Evolutionary conservation across 1,140 invertebrate genomes (phyloP), one percentile per base, ranked within the genome.

Genomic region (Epicauta chinensis): DNA sequence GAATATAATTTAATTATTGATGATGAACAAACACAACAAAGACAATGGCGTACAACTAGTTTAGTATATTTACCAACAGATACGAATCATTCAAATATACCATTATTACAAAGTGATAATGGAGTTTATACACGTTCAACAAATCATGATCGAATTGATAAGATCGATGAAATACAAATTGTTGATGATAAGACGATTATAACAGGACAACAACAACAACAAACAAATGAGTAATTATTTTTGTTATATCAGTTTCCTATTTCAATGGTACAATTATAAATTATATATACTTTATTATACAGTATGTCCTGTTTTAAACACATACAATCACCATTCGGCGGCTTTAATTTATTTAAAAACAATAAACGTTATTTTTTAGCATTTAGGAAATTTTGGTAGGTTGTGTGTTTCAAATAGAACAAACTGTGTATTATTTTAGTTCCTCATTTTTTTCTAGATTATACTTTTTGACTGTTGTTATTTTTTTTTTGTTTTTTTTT

Each of bases 101-200:
- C 64, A 12, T 46, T 68, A 16, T 35, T 67, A 12, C 64, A 64
- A n/a, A 31, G 45, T 11, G 47, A 52, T 17, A 10, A 49, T 10
- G 15, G 37, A 16, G 23, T 23, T 5, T 65, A 64, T 53, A 49
- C 63, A 9, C 44, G 57, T 37, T 64, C 61, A 9, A 66, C 65
- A 0, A 67, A 69, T 39, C 67, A 69, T 38, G 63, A 69, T 59
- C 63, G 67, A 55, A 31, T 37, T 38, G 50, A 44, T 13, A 47
- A 6, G 45, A 44, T 40, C 23, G 9, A n/a, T n/a, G 52, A 42
- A 37, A 49, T 23, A 23, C 23, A 23, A 23, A 3, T 5, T 5
- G 23, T 23, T 5, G 23, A 23, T 23, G 23, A 23, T 23, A 7
- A 23, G 4, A 49, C 1, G 16, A 37, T 6, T 30, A 29, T 29